Evolutionary conservation across 2,797 vertebrate genomes (phyloP).

Genomic region (Xyrichtys novacula): DNA sequence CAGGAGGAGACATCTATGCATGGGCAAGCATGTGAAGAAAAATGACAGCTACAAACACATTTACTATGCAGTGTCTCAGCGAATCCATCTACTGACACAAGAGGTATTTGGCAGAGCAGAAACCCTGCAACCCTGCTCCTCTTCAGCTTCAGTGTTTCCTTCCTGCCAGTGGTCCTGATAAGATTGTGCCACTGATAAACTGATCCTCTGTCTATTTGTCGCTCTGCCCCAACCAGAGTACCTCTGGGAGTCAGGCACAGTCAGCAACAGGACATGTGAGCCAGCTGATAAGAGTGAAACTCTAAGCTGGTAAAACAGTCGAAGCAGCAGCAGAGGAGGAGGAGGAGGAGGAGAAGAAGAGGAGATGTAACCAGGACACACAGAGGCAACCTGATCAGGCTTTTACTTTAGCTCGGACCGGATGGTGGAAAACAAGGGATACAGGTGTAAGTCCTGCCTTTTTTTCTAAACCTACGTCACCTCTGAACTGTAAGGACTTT

Average conservation of each 20-base stretch:
- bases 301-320: slow-evolving; percentile 67
- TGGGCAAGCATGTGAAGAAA: background rate
- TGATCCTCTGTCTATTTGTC: slow-evolving; percentile 38
- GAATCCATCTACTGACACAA: slow-evolving; percentile 1
- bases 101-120: slow-evolving; percentile 9
- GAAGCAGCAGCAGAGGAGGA: slow-evolving; percentile 45
- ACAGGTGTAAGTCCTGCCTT: slow-evolving; percentile 59
- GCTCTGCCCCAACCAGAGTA: slow-evolving; percentile 18
- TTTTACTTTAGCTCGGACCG: slow-evolving; percentile 57
- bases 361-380: slow-evolving; percentile 53
- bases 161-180: slow-evolving; percentile 30
- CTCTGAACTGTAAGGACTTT: slow-evolving; percentile 55
- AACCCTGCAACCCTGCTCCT: slow-evolving; percentile 11
- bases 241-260: slow-evolving; percentile 40
- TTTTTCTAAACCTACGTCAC: slow-evolving; percentile 51
- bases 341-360: slow-evolving; percentile 39
- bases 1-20: slow-evolving; percentile 1
- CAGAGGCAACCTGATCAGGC: slow-evolving; percentile 65
- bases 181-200: slow-evolving; percentile 55
- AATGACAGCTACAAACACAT: background rate
- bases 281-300: slow-evolving; percentile 80
- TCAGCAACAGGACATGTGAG: slow-evolving; percentile 68
- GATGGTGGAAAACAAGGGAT: slow-evolving; percentile 53
- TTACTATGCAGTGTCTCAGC: background rate
- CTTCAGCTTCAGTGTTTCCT: slow-evolving; percentile 45